These are phyloP conservation scores for Oxycera nigricornis DNA, from an alignment of 2,888 invertebrate species.

Conservation along the genomic window DNA sequence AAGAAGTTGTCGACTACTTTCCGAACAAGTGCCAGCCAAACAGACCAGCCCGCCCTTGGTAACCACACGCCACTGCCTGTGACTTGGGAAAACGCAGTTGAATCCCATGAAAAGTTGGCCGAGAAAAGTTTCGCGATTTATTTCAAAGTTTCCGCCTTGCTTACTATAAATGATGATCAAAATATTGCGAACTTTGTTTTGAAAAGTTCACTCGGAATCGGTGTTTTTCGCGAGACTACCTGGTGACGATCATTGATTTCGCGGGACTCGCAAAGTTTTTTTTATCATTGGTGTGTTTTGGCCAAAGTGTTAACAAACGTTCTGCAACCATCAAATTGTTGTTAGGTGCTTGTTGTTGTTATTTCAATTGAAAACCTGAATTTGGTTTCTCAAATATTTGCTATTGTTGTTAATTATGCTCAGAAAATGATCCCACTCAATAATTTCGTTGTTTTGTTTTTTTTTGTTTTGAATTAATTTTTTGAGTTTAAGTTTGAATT, in stretches of 20 bases:
- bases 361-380: neutral
- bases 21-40: conserved; percentile 29
- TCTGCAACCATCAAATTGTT: conserved; percentile 17
- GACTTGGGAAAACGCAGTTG: conserved; percentile 24
- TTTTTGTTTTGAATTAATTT: neutral
- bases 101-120: conserved; percentile 31
- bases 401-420: conserved; percentile 33
- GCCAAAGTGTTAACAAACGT: neutral
- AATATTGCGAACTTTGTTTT: conserved; percentile 49
- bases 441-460: conserved; percentile 5
- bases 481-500: conserved; percentile 5
- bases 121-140: conserved; percentile 50
- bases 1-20: conserved; percentile 41
- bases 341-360: conserved; percentile 37
- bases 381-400: neutral
- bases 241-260: conserved; percentile 8
- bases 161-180: conserved; percentile 49
- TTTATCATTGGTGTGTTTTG: conserved; percentile 16
- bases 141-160: conserved; percentile 48
- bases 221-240: conserved; percentile 15
- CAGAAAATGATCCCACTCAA: neutral
- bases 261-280: neutral
- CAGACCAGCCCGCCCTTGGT: conserved; percentile 23
- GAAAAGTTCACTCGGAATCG: conserved; percentile 45
- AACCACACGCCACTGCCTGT: conserved; percentile 28